Base-by-base conservation (phyloP, 2,888 invertebrate species). In the Zaprionus bogoriensis region DNA sequence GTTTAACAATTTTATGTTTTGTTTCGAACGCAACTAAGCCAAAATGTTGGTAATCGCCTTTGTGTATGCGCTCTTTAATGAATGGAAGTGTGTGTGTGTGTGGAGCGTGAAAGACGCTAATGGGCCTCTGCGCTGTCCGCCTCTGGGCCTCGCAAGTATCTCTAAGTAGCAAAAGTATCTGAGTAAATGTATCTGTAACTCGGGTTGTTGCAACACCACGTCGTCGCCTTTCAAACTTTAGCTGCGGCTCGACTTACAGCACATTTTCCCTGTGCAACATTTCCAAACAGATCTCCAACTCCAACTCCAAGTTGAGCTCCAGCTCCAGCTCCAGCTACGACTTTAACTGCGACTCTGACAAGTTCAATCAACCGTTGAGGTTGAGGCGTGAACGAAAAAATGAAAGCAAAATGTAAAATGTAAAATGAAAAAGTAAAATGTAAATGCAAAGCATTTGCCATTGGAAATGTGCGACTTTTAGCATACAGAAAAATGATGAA, bases 401-500 rank as follows among this genome's bases (percentile, higher is more conserved):
- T 20, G 23, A 42, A 42, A 42, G 41, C 39, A 67, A 73, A 64
- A 50, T 44, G 48, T 45, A 50, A 44, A 25, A n/a, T n/a, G n/a
- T n/a, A n/a, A n/a, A n/a, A n/a, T n/a, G n/a, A n/a, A 30, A 68
- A 82, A 78, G 82, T 65, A 64, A 70, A 67, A 66, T 71, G 60
- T 64, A 64, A 78, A 79, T 82, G 76, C 67, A 75, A 79, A 78
- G 59, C 59, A 81, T 79, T 84, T 81, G 47, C 64, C 64, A 66
- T 67, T 67, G 62, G 62, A 83, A 86, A 80, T 83, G 84, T 86
- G 80, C 80, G 87, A 80, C 65, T 86, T 86, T 86, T 83, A 74
- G 74, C 74, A 86, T 53, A 53, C 36, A 48, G 52, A 32, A 46
- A 50, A 27, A 51, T 61, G 57, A 74, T 66, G 63, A 64, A 83